Evolutionary conservation across 2,797 vertebrate species (phyloP).

Genomic region (Hirundo rustica): DNA sequence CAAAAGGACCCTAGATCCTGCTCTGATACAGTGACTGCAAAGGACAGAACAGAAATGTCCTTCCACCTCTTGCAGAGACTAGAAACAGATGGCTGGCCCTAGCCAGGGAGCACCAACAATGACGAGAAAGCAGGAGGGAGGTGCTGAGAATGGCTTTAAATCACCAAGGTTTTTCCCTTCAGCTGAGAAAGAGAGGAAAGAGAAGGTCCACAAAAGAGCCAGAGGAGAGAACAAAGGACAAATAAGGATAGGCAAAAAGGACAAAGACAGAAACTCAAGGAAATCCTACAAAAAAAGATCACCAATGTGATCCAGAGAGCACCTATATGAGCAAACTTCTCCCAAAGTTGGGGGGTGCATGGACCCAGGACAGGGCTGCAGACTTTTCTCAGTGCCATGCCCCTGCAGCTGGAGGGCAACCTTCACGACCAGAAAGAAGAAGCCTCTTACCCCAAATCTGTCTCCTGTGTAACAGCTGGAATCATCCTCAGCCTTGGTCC

Average conservation of each 20-base stretch:
- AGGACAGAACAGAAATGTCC: neutral
- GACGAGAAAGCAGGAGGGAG: neutral
- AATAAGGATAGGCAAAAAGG: neutral
- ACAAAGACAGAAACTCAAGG: neutral
- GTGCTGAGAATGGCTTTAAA: neutral
- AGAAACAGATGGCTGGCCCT: neutral
- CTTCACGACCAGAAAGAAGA: neutral
- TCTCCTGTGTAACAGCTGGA: neutral
- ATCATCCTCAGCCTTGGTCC: neutral
- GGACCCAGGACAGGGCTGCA: neutral
- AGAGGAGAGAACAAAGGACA: neutral
- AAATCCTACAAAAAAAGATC: neutral
- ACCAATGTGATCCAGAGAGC: neutral
- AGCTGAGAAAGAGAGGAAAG: neutral
- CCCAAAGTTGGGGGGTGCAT: fast-evolving
- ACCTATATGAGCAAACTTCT: neutral
- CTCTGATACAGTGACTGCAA: neutral
- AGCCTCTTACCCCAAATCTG: neutral
- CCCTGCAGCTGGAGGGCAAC: neutral
- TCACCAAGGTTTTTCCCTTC: neutral
- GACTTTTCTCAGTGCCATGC: neutral
- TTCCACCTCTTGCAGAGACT: neutral
- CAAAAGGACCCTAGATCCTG: neutral
- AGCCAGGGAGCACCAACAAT: neutral
- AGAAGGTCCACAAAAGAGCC: neutral